Evolutionary conservation across 92 coral and sea anemone species (phyloP).

Genomic region (Phenganax subtilis): DNA sequence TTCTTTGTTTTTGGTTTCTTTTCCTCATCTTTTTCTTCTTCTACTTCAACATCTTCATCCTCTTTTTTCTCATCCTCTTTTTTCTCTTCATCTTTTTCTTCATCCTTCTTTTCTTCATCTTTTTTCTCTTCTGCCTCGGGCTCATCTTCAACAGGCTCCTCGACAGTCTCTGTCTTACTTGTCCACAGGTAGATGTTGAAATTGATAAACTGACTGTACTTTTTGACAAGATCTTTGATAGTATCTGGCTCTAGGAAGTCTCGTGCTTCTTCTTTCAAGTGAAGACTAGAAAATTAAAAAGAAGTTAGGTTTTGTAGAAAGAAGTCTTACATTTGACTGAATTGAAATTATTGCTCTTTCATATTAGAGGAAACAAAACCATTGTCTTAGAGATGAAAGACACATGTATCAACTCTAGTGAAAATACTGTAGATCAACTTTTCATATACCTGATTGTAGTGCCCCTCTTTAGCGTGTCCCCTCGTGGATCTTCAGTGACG

Average conservation of each 20-base stretch:
- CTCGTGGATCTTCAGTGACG: conserved; percentile 95
- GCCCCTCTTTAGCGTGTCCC: conserved; percentile 85
- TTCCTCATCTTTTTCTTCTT: conserved; percentile 76
- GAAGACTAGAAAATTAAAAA: conserved; percentile 52
- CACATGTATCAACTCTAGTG: no score
- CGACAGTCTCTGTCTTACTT: conserved; percentile 89
- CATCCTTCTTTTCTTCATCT: conserved; percentile 51
- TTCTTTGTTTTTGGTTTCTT: conserved; percentile 96
- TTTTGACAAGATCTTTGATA: conserved; percentile 84
- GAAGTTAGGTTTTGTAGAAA: not conserved
- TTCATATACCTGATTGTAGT: conserved; percentile 82
- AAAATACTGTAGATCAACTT: no score
- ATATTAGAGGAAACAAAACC: no score
- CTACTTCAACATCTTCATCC: conserved; percentile 53
- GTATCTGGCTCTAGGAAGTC: conserved; percentile 94
- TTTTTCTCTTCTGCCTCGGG: conserved; percentile 62
- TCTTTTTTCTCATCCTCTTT: conserved; percentile 53
- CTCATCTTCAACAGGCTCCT: conserved; percentile 93
- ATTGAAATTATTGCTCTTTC: no score
- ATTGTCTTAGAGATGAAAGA: no score
- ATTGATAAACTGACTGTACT: conserved; percentile 99
- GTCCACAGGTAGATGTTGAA: conserved; percentile 98
- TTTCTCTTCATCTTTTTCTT: conserved; percentile 63
- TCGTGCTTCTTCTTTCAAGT: conserved; percentile 92
- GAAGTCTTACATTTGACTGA: no score